Evolutionary conservation across 2,888 invertebrate species (phyloP).

Genomic region (Helleia helle): DNA sequence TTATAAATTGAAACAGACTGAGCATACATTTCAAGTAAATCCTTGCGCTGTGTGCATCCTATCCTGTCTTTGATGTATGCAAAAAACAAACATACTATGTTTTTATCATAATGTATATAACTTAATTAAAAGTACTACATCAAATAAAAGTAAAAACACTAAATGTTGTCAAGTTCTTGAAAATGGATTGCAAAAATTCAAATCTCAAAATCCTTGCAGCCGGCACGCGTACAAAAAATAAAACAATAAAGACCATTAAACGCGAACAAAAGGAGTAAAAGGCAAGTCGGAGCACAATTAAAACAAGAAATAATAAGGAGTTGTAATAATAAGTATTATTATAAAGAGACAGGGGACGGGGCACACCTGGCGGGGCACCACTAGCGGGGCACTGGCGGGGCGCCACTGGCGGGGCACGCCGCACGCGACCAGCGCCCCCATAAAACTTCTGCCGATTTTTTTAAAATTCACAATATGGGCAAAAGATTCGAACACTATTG

Average conservation of each 20-base stretch:
- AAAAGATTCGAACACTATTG: neutral
- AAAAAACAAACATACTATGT: too few species aligned
- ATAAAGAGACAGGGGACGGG: slow-evolving; percentile 40
- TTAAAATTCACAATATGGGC: slow-evolving; percentile 13
- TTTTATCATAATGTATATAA: neutral
- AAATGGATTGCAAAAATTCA: slow-evolving; percentile 24
- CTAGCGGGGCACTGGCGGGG: too few species aligned
- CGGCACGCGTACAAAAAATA: slow-evolving; percentile 60
- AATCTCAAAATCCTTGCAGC: slow-evolving; percentile 42
- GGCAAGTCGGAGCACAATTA: slow-evolving; percentile 71
- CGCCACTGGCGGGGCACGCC: slow-evolving; percentile 59
- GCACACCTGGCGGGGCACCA: slow-evolving; percentile 58
- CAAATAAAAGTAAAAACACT: neutral
- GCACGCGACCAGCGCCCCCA: slow-evolving; percentile 38
- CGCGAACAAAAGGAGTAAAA: slow-evolving; percentile 68
- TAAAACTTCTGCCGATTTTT: slow-evolving; percentile 31
- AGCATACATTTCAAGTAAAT: too few species aligned
- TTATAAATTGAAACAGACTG: too few species aligned
- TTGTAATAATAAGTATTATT: slow-evolving; percentile 69
- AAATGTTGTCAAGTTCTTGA: slow-evolving; percentile 12
- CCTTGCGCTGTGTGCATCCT: too few species aligned
- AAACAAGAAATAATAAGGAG: slow-evolving; percentile 73
- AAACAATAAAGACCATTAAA: slow-evolving; percentile 71
- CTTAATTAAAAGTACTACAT: neutral
- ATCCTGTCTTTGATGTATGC: too few species aligned